Evolutionary conservation across 2,113 vertebrate species (phyloP), one percentile per base, ranked within the genome.

Genomic region (Numida meleagris): DNA sequence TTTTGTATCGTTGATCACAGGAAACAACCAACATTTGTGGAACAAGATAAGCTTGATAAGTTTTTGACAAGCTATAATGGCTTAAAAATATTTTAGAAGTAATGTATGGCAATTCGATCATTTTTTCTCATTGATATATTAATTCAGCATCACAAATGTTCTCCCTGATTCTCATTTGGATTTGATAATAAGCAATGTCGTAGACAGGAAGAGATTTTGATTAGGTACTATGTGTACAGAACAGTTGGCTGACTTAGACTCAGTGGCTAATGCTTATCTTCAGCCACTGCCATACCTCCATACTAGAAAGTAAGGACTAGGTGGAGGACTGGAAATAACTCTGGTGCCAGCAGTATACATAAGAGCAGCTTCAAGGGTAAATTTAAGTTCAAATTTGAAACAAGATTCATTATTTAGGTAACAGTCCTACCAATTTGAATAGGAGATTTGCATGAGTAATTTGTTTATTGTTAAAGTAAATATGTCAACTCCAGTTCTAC

Each of bases 131-230:
- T 82, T 82, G 77, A 88, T 89, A 84, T 51, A 50, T 61, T 72
- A 68, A 92, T 86, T 16, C 57, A 90, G 76, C 50, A 63, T 59
- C 80, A 43, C 12, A 78, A 87, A 74, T n/a, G 68, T 79, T 33
- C 15, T 23, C 40, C 80, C 42, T 31, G 48, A 40, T 89, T 73
- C 86, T 94, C 73, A 95, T 96, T 94, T 95, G 55, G 48, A 53
- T 84, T 88, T 78, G 93, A 93, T 95, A 96, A 97, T 82, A 62
- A 96, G 29, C 75, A 82, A 31, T 34, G 66, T 86, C 70, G 73
- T 82, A 97, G 94, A 93, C 86, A 53, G 73, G 29, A 96, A 93
- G 87, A 97, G 91, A 72, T 90, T 83, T 93, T 93, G 94, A 65
- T 93, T 96, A 97, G 73, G 46, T 93, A 70, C 45, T 79, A 23